Base-by-base conservation (phyloP, 2,797 vertebrate genomes). In the Molossus molossus region DNA sequence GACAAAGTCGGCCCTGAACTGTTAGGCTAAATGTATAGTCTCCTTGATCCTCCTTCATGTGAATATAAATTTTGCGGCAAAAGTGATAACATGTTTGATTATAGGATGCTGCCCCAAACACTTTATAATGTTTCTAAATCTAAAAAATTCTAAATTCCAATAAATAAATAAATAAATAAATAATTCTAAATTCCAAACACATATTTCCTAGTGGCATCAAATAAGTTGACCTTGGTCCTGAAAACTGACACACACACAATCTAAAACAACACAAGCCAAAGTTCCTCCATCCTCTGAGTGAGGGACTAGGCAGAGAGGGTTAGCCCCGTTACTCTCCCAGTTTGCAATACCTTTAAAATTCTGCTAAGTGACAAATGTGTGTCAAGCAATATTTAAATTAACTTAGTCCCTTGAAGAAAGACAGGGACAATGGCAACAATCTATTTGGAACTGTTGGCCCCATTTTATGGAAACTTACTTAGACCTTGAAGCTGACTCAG, bases 381-480 rank as follows among this genome's bases (percentile, higher is more conserved):
- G 17, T 79, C 45, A 33, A 23, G 53, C 64, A 45, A 55, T 82
- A 72, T 69, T 40, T 91, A 82, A 65, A 84, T 65, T 33, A 87
- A 69, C 15, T 23, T 55, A 81, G 53, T 67, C 10, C 17, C 33
- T 65, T 48, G 9, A n/a, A 75, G 89, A 91, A 45, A 58, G 12
- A 75, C 18, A 72, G 40, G 13, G 15, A 55, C 70, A 53, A 83
- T 55, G 14, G 75, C 12, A 86, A 92, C 21, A 50, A 79, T 50
- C 23, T 18, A 73, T 67, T 48, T 55, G 40, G 64, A 86, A 94
- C 93, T 60, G 86, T n/a, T 79, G 53, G n/a, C 12, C 27, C 70
- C 37, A n/a, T 87, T 90, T 85, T 69, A 93, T 72, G 50, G 76
- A 94, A 70, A 79, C 27, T 62, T 94, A 79, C 27, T 62, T 94